These are phyloP conservation scores for Clitarchus hookeri DNA, from an alignment of 2,888 invertebrate species.

Conservation along the genomic window DNA sequence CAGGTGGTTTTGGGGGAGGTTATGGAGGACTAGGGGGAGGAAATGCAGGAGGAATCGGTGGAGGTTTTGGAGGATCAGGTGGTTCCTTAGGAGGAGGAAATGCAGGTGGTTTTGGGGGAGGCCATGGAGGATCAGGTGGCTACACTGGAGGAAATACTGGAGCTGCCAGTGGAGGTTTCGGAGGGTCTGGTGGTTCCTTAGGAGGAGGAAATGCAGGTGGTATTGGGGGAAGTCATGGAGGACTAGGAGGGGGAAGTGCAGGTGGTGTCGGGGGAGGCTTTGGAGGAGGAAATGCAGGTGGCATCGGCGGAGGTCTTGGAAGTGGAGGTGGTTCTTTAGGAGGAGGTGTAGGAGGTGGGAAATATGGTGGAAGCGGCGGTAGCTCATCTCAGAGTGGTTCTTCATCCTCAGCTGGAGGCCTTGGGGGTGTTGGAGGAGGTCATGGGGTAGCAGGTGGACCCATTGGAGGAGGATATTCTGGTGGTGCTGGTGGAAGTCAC, in stretches of 20 bases:
- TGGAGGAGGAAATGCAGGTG: slow-evolving; percentile 18
- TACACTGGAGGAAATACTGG: neutral
- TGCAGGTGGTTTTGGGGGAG: neutral
- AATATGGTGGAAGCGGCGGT: neutral
- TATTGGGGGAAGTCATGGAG: slow-evolving; percentile 15
- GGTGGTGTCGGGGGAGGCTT: slow-evolving; percentile 29
- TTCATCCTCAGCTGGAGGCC: neutral
- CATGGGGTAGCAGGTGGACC: slow-evolving; percentile 27
- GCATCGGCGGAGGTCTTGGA: slow-evolving; percentile 18
- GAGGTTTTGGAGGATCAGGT: neutral
- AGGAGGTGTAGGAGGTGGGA: slow-evolving; percentile 21
- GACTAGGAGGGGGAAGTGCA: slow-evolving; percentile 43
- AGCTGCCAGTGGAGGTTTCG: neutral
- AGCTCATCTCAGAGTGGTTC: neutral
- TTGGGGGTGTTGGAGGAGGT: slow-evolving; percentile 5
- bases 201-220: slow-evolving; percentile 30
- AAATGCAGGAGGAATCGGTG: neutral
- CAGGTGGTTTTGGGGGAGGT: slow-evolving; percentile 24
- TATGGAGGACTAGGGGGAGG: neutral
- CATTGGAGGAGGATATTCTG: neutral
- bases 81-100: slow-evolving; percentile 7
- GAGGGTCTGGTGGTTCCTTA: neutral
- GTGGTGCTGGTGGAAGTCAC: neutral
- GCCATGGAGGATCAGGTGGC: neutral
- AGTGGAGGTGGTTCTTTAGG: slow-evolving; percentile 2